A percentile compares a stretch with the other conserved stretches of the same genome.
Evolutionary conservation across 2,888 invertebrate genomes (phyloP).

Genomic region (Drosophila siamana): DNA sequence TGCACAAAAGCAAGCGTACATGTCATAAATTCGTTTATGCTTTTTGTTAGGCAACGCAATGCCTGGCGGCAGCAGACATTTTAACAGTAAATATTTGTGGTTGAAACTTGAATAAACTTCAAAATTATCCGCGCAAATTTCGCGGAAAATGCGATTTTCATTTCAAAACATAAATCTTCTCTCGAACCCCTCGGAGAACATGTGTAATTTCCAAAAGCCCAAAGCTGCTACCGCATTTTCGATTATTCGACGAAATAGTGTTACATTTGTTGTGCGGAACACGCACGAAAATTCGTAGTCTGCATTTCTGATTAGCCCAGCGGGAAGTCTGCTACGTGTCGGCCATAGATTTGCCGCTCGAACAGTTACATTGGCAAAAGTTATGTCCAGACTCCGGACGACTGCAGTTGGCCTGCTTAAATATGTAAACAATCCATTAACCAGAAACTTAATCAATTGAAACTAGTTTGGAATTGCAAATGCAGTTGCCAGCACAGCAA

Average conservation of each 20-base stretch:
- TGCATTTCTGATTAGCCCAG: conserved; percentile 32
- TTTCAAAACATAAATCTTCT: neutral
- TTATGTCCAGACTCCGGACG: conserved; percentile 19
- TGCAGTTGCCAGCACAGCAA: conserved; percentile 67
- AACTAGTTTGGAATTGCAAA: conserved; percentile 75
- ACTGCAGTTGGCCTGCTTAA: conserved; percentile 50
- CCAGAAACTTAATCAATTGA: conserved; percentile 79
- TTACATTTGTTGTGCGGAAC: conserved; percentile 7
- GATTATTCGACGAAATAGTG: neutral
- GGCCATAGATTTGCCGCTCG: conserved; percentile 28
- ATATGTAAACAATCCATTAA: conserved; percentile 78
- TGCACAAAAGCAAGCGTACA: conserved; percentile 47
- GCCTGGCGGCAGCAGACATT: conserved; percentile 15
- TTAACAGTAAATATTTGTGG: conserved; percentile 8
- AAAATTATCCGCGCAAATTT: too few relatives aligned
- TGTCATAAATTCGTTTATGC: conserved; percentile 48
- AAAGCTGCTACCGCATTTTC: neutral
- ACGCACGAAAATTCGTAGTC: neutral
- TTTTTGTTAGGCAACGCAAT: conserved; percentile 5
- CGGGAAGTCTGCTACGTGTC: conserved; percentile 20
- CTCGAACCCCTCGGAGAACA: too few relatives aligned
- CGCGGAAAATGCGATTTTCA: neutral
- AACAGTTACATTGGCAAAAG: conserved; percentile 34
- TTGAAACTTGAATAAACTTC: too few relatives aligned
- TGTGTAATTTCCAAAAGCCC: neutral